These are phyloP conservation scores for Picathartes gymnocephalus DNA, from an alignment of 2,113 vertebrate genomes.

Conservation along the genomic window DNA sequence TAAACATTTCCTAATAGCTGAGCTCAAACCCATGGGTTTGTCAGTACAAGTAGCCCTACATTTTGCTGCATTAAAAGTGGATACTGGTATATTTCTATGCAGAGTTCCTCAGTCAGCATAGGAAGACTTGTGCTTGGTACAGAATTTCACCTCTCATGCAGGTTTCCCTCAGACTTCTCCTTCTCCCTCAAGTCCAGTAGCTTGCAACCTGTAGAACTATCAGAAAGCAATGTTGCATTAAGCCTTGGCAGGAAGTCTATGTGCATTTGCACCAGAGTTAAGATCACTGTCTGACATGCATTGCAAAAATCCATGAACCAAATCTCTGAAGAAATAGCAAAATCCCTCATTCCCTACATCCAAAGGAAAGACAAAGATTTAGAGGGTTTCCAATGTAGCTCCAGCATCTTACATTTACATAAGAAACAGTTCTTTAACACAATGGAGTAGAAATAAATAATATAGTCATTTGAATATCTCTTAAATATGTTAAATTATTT, in stretches of 20 bases:
- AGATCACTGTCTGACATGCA: not conserved
- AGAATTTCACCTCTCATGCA: not conserved
- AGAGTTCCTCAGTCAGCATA: not conserved
- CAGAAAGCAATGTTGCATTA: not conserved
- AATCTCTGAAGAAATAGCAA: not conserved
- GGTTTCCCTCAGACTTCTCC: not conserved
- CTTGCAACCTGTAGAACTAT: not conserved
- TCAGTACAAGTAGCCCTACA: not conserved
- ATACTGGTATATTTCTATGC: not conserved
- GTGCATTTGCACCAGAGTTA: not conserved
- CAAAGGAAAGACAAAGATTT: not conserved
- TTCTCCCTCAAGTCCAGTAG: not conserved
- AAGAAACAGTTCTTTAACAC: not conserved
- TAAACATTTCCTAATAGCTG: not conserved
- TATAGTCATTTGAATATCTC: not conserved
- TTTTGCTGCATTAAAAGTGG: not conserved
- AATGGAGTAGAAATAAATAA: not conserved
- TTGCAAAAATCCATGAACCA: not conserved
- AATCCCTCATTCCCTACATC: not conserved
- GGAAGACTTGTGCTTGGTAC: not conserved
- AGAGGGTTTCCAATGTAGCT: not conserved
- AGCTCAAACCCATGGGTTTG: not conserved
- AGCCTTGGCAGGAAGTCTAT: not conserved
- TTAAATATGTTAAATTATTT: constrained; percentile 11
- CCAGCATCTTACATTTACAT: not conserved